Evolutionary conservation across 2,888 invertebrate species (phyloP).

Genomic region (Pristionchus arcanus): DNA sequence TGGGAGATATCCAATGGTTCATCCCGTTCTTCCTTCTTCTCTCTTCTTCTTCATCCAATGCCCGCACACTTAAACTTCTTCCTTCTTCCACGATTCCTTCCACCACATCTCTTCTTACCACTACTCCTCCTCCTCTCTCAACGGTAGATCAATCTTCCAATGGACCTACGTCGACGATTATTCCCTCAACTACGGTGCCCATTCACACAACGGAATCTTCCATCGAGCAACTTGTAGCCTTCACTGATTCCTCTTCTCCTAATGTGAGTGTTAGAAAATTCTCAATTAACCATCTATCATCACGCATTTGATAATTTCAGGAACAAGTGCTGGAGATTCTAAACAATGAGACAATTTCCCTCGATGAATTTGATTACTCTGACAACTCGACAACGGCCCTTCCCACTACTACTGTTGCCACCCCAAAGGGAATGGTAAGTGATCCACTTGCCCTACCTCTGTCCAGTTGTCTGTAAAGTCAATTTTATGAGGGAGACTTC

Average conservation of each 20-base stretch:
- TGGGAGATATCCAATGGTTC: neutral
- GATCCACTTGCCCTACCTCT: neutral
- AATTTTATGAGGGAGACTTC: neutral
- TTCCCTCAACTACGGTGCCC: neutral
- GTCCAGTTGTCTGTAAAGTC: neutral
- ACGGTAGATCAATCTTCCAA: neutral
- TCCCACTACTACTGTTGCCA: neutral
- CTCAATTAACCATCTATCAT: too few species aligned
- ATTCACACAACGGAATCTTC: neutral
- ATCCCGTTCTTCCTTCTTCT: neutral
- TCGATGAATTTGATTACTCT: constrained; percentile 37
- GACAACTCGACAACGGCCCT: constrained; percentile 30
- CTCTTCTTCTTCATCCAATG: neutral
- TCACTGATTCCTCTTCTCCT: neutral
- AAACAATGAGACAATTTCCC: constrained; percentile 31
- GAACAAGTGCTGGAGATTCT: constrained; percentile 15
- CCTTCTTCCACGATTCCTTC: neutral
- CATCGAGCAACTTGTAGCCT: neutral
- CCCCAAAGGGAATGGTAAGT: constrained; percentile 33
- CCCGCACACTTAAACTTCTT: neutral
- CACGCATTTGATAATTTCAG: neutral
- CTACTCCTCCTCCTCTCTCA: neutral
- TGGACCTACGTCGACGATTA: neutral
- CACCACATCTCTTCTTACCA: neutral
- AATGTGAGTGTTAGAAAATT: neutral